A percentile compares a stretch with the other conserved stretches of the same genome.
Evolutionary conservation across 2,888 invertebrate species (phyloP).

Genomic region (Mycogona germanica): DNA sequence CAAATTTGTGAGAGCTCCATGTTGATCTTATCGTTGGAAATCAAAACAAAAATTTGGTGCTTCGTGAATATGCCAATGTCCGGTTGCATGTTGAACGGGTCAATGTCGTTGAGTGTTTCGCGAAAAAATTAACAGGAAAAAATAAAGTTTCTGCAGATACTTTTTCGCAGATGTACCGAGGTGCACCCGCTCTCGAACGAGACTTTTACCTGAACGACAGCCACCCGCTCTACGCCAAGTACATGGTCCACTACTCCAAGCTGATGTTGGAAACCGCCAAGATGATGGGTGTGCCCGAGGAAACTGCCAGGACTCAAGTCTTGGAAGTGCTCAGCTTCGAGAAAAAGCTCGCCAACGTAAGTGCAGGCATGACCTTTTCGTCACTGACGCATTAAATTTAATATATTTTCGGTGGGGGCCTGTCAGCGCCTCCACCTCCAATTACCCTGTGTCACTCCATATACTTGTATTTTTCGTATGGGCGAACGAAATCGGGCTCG

Average conservation of each 20-base stretch:
- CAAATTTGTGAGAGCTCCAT: slow-evolving; percentile 1
- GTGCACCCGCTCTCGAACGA: slow-evolving; percentile 34
- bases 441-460: too few species aligned
- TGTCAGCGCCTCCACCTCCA: too few species aligned
- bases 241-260: slow-evolving; percentile 17
- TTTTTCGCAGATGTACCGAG: slow-evolving; percentile 37
- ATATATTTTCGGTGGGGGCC: too few species aligned
- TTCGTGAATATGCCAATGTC: too few species aligned
- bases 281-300: slow-evolving; percentile 15
- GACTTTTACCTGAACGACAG: slow-evolving; percentile 39
- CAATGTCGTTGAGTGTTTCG: too few species aligned
- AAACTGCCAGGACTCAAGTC: slow-evolving; percentile 15
- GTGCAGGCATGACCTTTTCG: too few species aligned
- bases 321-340: slow-evolving; percentile 18
- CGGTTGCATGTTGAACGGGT: too few species aligned
- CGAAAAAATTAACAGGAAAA: slow-evolving; percentile 6
- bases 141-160: slow-evolving; percentile 15
- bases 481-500: too few species aligned
- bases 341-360: slow-evolving; percentile 20
- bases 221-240: slow-evolving; percentile 29
- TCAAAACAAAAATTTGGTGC: too few species aligned
- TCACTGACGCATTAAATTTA: too few species aligned
- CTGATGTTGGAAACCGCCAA: slow-evolving; percentile 18
- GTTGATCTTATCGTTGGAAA: background rate
- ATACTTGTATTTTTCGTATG: too few species aligned